These are phyloP conservation scores for Volucella zonaria DNA, from an alignment of 2,888 invertebrate genomes.

Conservation along the genomic window DNA sequence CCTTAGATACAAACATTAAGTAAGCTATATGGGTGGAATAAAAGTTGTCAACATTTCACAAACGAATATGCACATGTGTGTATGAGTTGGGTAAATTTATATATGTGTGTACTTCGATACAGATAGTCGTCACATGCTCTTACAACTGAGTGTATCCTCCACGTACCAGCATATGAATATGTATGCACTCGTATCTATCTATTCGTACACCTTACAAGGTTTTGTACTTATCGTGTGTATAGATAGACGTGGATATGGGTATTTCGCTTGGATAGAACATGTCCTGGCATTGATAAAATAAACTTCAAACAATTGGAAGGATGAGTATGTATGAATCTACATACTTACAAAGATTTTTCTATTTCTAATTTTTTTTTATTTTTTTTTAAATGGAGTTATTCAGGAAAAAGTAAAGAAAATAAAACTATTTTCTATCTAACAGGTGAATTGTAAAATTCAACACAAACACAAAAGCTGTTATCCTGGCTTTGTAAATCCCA, in stretches of 20 bases:
- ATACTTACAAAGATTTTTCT: background rate
- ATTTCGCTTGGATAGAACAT: constrained; percentile 60
- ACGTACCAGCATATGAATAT: background rate
- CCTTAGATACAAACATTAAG: constrained; percentile 11
- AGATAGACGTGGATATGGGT: constrained; percentile 39
- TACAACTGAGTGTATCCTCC: constrained; percentile 9
- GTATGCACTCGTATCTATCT: background rate
- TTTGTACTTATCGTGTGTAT: constrained; percentile 12
- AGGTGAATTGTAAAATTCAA: constrained; percentile 62
- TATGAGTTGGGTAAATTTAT: background rate
- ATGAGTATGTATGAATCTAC: background rate
- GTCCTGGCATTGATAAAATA: constrained; percentile 67
- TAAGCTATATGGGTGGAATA: constrained; percentile 45
- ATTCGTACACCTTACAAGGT: constrained; percentile 4
- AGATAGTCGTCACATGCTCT: constrained; percentile 8
- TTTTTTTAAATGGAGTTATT: too few relatives aligned
- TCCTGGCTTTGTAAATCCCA: constrained; percentile 17
- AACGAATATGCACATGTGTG: background rate
- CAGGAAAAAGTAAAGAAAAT: background rate
- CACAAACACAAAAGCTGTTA: constrained; percentile 25
- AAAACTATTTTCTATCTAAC: constrained; percentile 45
- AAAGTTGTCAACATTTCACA: constrained; percentile 51
- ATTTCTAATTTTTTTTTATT: background rate
- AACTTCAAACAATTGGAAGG: constrained; percentile 64
- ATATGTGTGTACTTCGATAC: background rate